phyloP scores from a whole-genome alignment of 2,888 invertebrate genomes.

The Athalia circularis region DNA sequence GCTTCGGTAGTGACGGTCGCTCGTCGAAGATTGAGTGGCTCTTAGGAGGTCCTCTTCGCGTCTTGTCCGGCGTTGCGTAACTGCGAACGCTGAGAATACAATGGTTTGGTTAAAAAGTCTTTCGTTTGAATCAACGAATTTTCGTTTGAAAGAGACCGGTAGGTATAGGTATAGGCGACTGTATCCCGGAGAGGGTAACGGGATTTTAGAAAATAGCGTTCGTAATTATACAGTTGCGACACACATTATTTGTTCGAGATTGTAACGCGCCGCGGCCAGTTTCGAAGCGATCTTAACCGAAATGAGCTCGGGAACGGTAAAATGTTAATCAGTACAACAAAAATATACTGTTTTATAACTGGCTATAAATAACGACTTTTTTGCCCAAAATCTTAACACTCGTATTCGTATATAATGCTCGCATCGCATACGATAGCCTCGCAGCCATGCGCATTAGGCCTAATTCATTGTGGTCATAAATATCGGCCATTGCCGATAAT shows the following conservation, averaged over 20 bases:
- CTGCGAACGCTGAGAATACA: conserved; percentile 50
- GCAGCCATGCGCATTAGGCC: conserved; percentile 3
- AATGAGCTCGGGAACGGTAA: conserved; percentile 55
- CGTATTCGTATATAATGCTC: not conserved
- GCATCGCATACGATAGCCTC: conserved; percentile 20
- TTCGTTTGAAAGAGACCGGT: conserved; percentile 56
- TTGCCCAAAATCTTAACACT: conserved; percentile 33
- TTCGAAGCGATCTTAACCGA: conserved; percentile 53
- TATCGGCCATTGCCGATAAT: conserved; percentile 30
- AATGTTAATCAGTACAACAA: conserved; percentile 59
- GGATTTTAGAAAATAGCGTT: conserved; percentile 63
- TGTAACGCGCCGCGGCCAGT: conserved; percentile 57
- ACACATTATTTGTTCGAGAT: conserved; percentile 64
- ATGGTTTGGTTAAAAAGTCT: conserved; percentile 50
- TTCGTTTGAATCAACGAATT: conserved; percentile 60
- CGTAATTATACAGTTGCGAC: conserved; percentile 66
- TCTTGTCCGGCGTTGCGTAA: conserved; percentile 45
- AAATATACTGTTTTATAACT: conserved; percentile 59
- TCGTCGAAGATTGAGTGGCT: conserved; percentile 41
- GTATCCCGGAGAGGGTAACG: conserved; percentile 55
- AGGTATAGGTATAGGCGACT: not conserved
- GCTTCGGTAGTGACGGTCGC: conserved; percentile 21
- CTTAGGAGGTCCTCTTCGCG: conserved; percentile 8
- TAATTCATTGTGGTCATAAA: conserved; percentile 42
- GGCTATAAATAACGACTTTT: conserved; percentile 61